Evolutionary conservation across 2,113 vertebrate genomes (phyloP), one percentile per base, ranked within the genome.

Genomic region (Petromus typicus): DNA sequence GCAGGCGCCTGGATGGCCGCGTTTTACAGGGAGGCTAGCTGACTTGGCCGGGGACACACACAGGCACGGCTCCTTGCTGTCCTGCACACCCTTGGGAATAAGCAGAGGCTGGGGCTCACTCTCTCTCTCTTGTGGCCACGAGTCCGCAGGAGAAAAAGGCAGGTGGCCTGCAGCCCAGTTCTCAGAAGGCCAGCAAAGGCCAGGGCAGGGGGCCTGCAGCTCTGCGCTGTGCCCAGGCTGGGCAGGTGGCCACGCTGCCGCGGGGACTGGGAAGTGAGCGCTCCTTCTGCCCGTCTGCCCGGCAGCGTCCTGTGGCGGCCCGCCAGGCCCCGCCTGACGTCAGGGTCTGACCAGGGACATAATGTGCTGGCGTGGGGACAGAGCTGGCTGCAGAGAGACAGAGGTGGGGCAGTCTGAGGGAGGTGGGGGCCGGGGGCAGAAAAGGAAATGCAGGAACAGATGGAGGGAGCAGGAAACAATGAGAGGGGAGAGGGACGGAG

Each of bases 301-400:
- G 96, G 97, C 97, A 98, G 95, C 95, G 96, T 98, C 98, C 97
- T 66, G 20, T 98, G 98, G 98, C 97, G 23, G 11, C 48, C 23
- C 2, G 98, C 98, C 99, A 99, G 98, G 34, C 98, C 97, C 98
- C 95, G 98, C 97, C 97, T 98, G 98, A 98, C 98, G 98, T 99
- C 98, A 99, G 40, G 91, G 90, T 81, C 97, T 97, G 97, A 98
- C 97, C 97, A 97, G 97, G 99, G 98, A 99, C 98, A 99, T 97
- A 86, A 98, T 98, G 98, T 99, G 97, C 99, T 98, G 98, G 98
- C 98, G 23, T 17, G 0, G 37, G 92, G 97, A 98, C 97, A 97
- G 97, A 61, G 25, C 97, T 98, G 96, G 84, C 94, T 80, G 90
- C 92, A 86, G 95, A 61, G 95, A 94, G 96, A 88, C 81, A 32